A percentile compares a stretch with the other conserved stretches of the same genome.
These are phyloP conservation scores for Chrysolina americana DNA, from an alignment of 2,888 invertebrate species.

Conservation along the genomic window DNA sequence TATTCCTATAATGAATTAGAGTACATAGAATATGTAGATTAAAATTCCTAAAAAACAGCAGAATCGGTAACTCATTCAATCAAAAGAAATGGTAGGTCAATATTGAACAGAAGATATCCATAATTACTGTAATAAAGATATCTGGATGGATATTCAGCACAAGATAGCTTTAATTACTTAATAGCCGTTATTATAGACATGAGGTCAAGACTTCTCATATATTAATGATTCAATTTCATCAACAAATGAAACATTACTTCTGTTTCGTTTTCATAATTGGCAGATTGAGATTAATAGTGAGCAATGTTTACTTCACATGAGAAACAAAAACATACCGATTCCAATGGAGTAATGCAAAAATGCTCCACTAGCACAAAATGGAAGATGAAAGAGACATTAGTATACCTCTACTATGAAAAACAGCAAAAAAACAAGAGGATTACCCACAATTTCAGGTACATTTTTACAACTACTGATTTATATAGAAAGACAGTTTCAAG, in stretches of 20 bases:
- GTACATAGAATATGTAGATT: too few relatives aligned
- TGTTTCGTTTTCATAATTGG: background rate
- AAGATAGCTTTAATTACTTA: constrained; percentile 3
- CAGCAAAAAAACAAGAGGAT: too few relatives aligned
- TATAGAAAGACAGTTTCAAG: too few relatives aligned
- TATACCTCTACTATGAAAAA: too few relatives aligned
- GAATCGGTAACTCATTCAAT: background rate
- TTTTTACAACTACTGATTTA: too few relatives aligned
- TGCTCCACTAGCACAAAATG: too few relatives aligned
- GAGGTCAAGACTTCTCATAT: constrained; percentile 1
- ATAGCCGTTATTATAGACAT: background rate
- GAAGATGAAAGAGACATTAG: too few relatives aligned
- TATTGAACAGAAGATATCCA: background rate
- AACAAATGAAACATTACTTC: background rate
- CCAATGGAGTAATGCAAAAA: too few relatives aligned
- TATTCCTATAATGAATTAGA: too few relatives aligned
- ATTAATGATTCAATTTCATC: constrained; percentile 10
- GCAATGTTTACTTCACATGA: background rate
- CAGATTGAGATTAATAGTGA: background rate
- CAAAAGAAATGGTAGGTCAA: background rate
- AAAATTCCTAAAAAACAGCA: background rate
- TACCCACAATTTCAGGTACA: too few relatives aligned
- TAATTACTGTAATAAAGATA: constrained; percentile 4
- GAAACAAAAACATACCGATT: too few relatives aligned
- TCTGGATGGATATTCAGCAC: background rate